Conservation (phyloP, 1,140 invertebrate genomes). For the Bombus consobrinus region DNA sequence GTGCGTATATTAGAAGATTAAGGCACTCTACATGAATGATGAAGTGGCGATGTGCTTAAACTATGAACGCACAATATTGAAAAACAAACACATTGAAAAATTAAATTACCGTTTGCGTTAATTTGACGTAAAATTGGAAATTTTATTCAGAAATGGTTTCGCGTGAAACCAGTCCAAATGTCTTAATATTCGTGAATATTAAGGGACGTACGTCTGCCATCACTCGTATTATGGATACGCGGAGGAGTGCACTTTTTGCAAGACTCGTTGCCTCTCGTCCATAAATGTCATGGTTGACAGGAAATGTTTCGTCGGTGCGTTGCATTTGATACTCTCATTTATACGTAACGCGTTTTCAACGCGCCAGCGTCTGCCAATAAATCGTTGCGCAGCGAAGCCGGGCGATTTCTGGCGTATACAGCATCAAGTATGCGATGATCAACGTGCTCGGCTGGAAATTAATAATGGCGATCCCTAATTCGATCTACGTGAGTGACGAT, state of each 20-base stretch:
- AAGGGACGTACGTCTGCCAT: no score
- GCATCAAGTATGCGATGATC: conserved; percentile 2
- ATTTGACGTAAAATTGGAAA: background rate
- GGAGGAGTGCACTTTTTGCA: conserved; percentile 29
- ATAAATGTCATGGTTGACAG: conserved; percentile 61
- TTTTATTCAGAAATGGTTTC: background rate
- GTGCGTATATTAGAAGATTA: conserved; percentile 41
- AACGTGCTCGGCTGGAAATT: conserved; percentile 20
- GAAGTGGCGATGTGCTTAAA: background rate
- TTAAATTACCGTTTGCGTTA: background rate
- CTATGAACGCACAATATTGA: background rate
- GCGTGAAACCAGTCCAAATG: no score
- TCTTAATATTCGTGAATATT: no score
- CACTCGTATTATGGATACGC: background rate
- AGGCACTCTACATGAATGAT: background rate
- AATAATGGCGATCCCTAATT: conserved; percentile 26
- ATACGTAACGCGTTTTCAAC: conserved; percentile 31
- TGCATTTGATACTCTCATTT: conserved; percentile 57
- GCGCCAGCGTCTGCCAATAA: conserved; percentile 19
- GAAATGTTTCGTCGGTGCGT: conserved; percentile 28
- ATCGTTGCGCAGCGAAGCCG: conserved; percentile 16
- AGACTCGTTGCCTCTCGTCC: conserved; percentile 51
- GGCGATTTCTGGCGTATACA: background rate
- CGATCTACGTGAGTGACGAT: conserved; percentile 18
- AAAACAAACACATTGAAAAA: no score